phyloP scores from a whole-genome alignment of 2,888 invertebrate species.

The Herminia tarsipennalis region DNA sequence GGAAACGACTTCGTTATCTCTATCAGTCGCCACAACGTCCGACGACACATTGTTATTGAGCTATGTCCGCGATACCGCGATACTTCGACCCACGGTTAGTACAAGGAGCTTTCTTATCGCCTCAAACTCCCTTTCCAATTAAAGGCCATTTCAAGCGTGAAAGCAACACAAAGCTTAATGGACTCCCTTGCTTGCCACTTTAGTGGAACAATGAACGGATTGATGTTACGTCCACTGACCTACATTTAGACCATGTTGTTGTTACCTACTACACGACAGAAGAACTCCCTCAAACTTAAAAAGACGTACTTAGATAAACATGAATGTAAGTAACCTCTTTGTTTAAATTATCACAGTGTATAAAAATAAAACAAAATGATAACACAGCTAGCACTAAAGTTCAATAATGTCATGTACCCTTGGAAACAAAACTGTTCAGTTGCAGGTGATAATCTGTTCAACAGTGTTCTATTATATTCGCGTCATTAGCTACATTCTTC shows the following conservation, averaged over 20 bases:
- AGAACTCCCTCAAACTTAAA: constrained; percentile 21
- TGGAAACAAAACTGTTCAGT: constrained; percentile 17
- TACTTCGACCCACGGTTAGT: constrained; percentile 48
- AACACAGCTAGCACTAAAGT: constrained; percentile 24
- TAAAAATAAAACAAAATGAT: constrained; percentile 23
- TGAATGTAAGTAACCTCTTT: constrained; percentile 17
- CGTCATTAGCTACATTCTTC: constrained; percentile 49
- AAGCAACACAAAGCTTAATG: constrained; percentile 39
- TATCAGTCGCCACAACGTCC: constrained; percentile 44
- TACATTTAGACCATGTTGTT: constrained; percentile 31
- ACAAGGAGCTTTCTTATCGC: constrained; percentile 49
- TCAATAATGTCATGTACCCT: constrained; percentile 8
- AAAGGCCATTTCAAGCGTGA: constrained; percentile 36
- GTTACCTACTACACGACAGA: constrained; percentile 16
- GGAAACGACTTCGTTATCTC: constrained; percentile 34
- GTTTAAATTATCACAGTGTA: constrained; percentile 30
- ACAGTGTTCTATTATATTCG: constrained; percentile 38
- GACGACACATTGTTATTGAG: constrained; percentile 60
- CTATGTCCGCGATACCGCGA: constrained; percentile 30
- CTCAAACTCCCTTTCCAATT: constrained; percentile 36
- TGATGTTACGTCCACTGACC: constrained; percentile 42
- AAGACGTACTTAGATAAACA: constrained; percentile 4
- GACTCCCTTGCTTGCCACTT: constrained; percentile 18
- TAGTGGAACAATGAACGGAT: constrained; percentile 33
- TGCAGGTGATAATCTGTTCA: constrained; percentile 26